phyloP scores from a whole-genome alignment of 2,797 vertebrate genomes.

The Alca torda region DNA sequence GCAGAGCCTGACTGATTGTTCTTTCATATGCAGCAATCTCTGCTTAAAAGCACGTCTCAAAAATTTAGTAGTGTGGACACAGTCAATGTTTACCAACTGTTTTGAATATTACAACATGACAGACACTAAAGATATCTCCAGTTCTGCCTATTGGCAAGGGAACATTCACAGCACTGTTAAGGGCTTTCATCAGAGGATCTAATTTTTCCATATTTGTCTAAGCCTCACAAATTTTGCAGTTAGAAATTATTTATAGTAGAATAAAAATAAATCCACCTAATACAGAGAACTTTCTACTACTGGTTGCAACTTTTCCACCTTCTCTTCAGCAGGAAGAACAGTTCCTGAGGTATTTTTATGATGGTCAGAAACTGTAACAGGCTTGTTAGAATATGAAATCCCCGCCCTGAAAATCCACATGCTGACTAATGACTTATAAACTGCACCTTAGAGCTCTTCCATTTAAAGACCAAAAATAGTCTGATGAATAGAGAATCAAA shows the following conservation, averaged over 20 bases:
- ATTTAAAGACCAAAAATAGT: background rate
- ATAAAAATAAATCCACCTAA: conserved; percentile 4
- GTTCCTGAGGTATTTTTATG: background rate
- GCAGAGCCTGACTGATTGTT: background rate
- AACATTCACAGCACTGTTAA: background rate
- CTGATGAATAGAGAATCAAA: background rate
- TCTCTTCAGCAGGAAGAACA: background rate
- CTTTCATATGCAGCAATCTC: background rate
- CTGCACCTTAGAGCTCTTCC: background rate
- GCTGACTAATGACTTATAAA: background rate
- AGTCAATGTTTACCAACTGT: background rate
- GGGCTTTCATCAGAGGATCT: background rate
- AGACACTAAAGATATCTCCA: background rate
- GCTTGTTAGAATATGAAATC: background rate
- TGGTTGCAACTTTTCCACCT: background rate
- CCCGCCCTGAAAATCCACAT: background rate
- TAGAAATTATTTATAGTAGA: background rate
- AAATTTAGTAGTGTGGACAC: background rate
- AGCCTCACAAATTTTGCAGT: background rate
- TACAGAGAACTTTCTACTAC: background rate
- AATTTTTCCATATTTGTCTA: background rate
- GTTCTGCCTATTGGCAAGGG: background rate
- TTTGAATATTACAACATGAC: background rate
- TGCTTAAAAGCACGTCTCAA: background rate
- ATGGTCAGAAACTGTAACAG: fast-evolving